Percentiles rank a stretch among this genome's conserved stretches.
phyloP scores from a whole-genome alignment of 2,888 invertebrate genomes.

The Trileptium ribeirensis region DNA sequence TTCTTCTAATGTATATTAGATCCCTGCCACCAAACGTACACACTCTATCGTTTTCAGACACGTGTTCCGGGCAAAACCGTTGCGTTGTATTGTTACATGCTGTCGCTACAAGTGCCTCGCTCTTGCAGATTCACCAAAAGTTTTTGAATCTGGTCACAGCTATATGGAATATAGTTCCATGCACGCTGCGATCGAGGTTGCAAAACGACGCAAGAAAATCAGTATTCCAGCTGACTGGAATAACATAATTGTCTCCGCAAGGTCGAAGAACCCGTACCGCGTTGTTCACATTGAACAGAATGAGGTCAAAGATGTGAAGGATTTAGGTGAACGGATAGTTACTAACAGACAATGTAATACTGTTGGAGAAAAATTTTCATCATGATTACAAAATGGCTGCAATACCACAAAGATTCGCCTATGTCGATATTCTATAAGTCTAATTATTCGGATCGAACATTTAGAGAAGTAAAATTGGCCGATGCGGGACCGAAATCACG shows the following conservation, averaged over 20 bases:
- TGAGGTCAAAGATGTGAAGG: background rate
- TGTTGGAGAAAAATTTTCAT: background rate
- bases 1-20: background rate
- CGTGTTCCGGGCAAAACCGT: no score
- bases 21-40: background rate
- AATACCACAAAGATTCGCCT: background rate
- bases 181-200: conserved; percentile 11
- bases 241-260: background rate
- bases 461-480: no score
- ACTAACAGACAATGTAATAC: background rate
- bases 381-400: background rate
- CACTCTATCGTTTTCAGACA: background rate
- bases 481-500: no score
- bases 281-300: background rate
- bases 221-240: background rate
- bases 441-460: background rate
- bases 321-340: background rate
- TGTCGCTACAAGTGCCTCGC: background rate
- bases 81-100: background rate
- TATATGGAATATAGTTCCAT: conserved; percentile 17
- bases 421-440: background rate
- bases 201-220: background rate
- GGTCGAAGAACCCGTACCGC: background rate
- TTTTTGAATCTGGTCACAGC: conserved; percentile 19
- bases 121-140: background rate